Evolutionary conservation across 1,140 invertebrate species (phyloP).

Genomic region (Periplaneta americana): DNA sequence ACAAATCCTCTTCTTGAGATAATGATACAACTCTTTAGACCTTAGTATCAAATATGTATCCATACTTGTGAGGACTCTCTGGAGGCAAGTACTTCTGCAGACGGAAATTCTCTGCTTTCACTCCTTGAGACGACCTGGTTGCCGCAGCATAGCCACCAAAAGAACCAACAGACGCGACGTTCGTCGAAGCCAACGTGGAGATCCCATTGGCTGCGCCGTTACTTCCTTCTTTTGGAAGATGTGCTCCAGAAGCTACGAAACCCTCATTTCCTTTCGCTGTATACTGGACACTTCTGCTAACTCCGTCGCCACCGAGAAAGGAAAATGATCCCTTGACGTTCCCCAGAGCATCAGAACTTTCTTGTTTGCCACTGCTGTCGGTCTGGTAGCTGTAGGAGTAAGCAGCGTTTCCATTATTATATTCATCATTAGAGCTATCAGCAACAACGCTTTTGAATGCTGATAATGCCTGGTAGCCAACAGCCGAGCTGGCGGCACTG

Average conservation of each 20-base stretch:
- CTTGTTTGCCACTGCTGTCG: constrained; percentile 21
- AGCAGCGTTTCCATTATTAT: constrained; percentile 20
- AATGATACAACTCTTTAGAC: neutral
- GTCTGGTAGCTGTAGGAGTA: constrained; percentile 28
- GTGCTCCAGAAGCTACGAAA: constrained; percentile 22
- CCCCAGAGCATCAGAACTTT: constrained; percentile 25
- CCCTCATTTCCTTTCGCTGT: constrained; percentile 23
- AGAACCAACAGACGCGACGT: neutral
- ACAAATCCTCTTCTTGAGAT: too few species aligned
- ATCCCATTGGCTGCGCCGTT: too few species aligned
- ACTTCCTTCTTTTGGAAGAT: neutral
- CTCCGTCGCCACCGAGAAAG: constrained; percentile 26
- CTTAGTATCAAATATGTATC: constrained; percentile 2
- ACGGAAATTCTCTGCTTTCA: neutral
- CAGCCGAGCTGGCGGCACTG: neutral
- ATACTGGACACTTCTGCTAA: constrained; percentile 24
- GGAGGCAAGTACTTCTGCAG: constrained; percentile 2
- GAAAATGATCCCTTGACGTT: constrained; percentile 28
- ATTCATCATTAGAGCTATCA: neutral
- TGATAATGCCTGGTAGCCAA: neutral
- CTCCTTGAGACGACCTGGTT: neutral
- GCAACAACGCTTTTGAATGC: neutral
- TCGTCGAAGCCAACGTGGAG: neutral
- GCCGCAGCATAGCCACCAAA: neutral
- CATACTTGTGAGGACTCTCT: neutral